Evolutionary conservation across 2,113 vertebrate species (phyloP).

Genomic region (Serinus canaria): DNA sequence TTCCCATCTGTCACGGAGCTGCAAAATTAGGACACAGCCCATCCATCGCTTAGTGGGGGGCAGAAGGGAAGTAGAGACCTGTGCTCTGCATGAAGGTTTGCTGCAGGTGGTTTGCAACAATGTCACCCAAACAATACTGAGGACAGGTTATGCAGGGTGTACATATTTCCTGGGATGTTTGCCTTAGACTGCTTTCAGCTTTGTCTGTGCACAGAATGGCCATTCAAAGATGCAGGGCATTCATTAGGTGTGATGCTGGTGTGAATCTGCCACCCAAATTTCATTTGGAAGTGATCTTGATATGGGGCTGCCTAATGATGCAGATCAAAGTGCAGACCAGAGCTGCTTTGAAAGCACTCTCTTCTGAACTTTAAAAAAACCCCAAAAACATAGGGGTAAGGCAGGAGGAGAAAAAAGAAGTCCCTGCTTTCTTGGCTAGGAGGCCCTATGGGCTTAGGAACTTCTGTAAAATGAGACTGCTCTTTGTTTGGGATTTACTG

Average conservation of each 20-base stretch:
- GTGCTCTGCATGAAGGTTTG: neutral
- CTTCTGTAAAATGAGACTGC: neutral
- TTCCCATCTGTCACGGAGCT: constrained; percentile 9
- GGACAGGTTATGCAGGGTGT: neutral
- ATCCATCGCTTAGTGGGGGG: neutral
- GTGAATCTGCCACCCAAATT: neutral
- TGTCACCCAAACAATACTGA: neutral
- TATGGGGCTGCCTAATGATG: neutral
- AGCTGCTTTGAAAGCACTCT: neutral
- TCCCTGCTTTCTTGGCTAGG: neutral
- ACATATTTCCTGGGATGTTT: neutral
- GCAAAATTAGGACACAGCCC: constrained; percentile 1
- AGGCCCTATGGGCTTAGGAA: neutral
- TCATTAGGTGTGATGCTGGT: fast-evolving
- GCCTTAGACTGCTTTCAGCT: neutral
- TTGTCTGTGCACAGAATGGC: neutral
- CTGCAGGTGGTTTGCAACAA: neutral
- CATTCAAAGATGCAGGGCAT: fast-evolving
- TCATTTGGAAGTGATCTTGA: neutral
- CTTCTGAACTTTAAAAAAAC: neutral
- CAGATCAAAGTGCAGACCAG: neutral
- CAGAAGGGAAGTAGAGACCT: neutral
- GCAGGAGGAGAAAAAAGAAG: neutral
- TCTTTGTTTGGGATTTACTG: neutral
- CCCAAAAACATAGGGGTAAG: fast-evolving